These are phyloP conservation scores for Sphaerophoria taeniata DNA, from an alignment of 2,888 invertebrate genomes.

Conservation along the genomic window DNA sequence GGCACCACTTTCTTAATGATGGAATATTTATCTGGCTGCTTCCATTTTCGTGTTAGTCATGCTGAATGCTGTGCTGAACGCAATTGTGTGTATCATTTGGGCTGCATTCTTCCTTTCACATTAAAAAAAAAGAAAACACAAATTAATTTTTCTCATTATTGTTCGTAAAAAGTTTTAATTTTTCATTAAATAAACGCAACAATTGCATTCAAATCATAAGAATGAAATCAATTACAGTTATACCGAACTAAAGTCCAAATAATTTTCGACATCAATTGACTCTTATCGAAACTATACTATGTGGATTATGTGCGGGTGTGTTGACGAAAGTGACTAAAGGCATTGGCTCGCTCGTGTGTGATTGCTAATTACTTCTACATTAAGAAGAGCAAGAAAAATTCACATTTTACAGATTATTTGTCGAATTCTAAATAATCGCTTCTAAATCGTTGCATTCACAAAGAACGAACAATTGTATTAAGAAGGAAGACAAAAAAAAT, in stretches of 20 bases:
- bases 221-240: conserved; percentile 56
- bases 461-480: too few relatives aligned
- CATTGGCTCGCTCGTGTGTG: conserved; percentile 65
- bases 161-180: conserved; percentile 64
- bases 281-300: conserved; percentile 69
- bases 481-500: conserved; percentile 1
- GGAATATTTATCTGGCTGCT: conserved; percentile 9
- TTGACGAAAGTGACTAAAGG: conserved; percentile 73
- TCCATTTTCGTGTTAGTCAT: conserved; percentile 65
- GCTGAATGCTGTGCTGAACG: conserved; percentile 53
- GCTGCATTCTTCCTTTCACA: conserved; percentile 73
- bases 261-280: conserved; percentile 51
- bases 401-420: conserved; percentile 22
- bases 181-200: conserved; percentile 56
- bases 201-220: conserved; percentile 43
- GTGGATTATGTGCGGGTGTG: conserved; percentile 75
- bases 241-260: conserved; percentile 51
- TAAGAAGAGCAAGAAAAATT: conserved; percentile 16
- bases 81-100: conserved; percentile 58
- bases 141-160: conserved; percentile 74
- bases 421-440: conserved; percentile 34
- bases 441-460: too few relatives aligned
- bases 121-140: conserved; percentile 71
- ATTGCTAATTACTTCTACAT: conserved; percentile 64
- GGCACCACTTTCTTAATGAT: conserved; percentile 49